Evolutionary conservation across 2,888 invertebrate species (phyloP).

Genomic region (Perizoma affinitatum): DNA sequence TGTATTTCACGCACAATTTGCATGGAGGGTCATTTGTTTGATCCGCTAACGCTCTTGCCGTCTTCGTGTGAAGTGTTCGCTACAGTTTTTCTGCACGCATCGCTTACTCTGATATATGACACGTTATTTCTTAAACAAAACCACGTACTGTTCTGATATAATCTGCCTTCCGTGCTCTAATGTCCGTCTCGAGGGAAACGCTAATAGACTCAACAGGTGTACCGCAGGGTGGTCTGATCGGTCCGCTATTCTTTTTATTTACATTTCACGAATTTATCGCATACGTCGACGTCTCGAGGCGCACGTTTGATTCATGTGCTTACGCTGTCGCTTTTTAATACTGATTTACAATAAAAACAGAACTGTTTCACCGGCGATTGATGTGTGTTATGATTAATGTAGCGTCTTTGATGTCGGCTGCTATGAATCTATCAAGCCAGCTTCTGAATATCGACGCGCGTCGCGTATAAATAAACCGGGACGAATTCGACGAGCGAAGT

Average conservation of each 20-base stretch:
- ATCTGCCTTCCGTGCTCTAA: slow-evolving; percentile 57
- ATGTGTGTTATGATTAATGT: slow-evolving; percentile 84
- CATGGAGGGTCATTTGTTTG: slow-evolving; percentile 63
- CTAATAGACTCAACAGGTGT: slow-evolving; percentile 81
- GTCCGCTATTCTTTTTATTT: slow-evolving; percentile 72
- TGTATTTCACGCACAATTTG: slow-evolving; percentile 72
- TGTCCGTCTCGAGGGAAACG: slow-evolving; percentile 55
- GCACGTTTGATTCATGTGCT: slow-evolving; percentile 79
- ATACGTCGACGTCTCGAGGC: slow-evolving; percentile 77
- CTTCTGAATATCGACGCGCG: slow-evolving; percentile 81
- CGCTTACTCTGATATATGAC: slow-evolving; percentile 69
- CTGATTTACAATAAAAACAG: slow-evolving; percentile 84
- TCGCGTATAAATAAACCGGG: slow-evolving; percentile 77
- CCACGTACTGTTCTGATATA: slow-evolving; percentile 58
- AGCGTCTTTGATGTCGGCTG: slow-evolving; percentile 79
- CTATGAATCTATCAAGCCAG: slow-evolving; percentile 83
- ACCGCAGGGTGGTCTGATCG: slow-evolving; percentile 75
- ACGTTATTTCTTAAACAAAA: slow-evolving; percentile 53
- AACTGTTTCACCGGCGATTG: slow-evolving; percentile 80
- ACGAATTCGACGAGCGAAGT: slow-evolving; percentile 64
- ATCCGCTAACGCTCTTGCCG: slow-evolving; percentile 57
- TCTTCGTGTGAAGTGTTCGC: slow-evolving; percentile 58
- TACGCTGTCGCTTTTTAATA: slow-evolving; percentile 82
- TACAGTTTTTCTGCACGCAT: slow-evolving; percentile 74
- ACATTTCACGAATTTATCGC: slow-evolving; percentile 79